Conservation (phyloP, 2,113 vertebrate species). For the Protobothrops mucrosquamatus region DNA sequence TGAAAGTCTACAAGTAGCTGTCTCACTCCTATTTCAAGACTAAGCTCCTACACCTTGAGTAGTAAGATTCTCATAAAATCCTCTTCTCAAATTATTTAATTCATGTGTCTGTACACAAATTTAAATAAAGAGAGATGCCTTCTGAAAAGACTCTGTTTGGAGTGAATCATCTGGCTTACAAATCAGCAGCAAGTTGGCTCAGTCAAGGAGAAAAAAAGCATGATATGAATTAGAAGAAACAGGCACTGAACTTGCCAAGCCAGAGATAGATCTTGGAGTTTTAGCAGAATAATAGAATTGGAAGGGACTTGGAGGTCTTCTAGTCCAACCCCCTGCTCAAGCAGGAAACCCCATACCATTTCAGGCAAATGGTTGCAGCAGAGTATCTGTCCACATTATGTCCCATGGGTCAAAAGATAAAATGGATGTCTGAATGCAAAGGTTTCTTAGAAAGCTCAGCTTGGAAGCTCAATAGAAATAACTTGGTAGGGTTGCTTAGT, state of each 20-base stretch:
- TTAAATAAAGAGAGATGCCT: not conserved
- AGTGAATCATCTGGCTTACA: not conserved
- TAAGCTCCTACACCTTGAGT: not conserved
- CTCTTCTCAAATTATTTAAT: not conserved
- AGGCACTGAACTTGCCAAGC: not conserved
- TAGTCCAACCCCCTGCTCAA: not conserved
- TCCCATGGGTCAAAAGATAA: not conserved
- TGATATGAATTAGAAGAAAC: not conserved
- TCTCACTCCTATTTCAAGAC: not conserved
- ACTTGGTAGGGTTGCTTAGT: not conserved
- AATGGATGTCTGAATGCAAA: not conserved
- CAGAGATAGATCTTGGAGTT: not conserved
- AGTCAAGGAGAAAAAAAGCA: not conserved
- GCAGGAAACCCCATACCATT: not conserved
- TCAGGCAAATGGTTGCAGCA: not conserved
- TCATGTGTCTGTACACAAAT: not conserved
- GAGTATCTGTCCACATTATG: not conserved
- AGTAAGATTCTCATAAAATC: not conserved
- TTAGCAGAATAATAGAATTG: not conserved
- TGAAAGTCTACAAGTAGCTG: not conserved
- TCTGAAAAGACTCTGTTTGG: not conserved
- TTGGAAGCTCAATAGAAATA: not conserved
- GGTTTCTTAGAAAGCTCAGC: not conserved
- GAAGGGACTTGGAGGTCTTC: not conserved
- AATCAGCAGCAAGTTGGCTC: not conserved